Conservation (phyloP, 1,140 invertebrate species). For the Drosophila santomea region DNA sequence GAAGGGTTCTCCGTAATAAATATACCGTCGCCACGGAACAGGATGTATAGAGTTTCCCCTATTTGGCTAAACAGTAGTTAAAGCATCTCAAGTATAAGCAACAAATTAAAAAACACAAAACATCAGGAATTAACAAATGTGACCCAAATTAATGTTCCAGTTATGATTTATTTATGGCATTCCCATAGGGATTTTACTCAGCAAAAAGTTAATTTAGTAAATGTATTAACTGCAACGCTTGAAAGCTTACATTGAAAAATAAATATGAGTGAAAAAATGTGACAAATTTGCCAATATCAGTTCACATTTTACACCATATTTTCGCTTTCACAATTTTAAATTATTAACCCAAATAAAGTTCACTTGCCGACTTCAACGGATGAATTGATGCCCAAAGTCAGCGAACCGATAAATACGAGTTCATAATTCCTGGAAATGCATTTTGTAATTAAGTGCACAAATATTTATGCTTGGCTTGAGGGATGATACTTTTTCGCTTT, state of each 20-base stretch:
- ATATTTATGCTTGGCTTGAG: conserved; percentile 49
- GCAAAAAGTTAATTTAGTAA: neutral
- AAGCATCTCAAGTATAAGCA: neutral
- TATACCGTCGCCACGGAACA: conserved; percentile 1
- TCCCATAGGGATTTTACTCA: neutral
- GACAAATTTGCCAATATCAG: conserved; percentile 5
- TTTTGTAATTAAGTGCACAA: conserved; percentile 66
- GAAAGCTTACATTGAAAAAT: conserved; percentile 2
- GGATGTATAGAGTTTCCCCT: no score
- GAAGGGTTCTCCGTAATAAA: conserved; percentile 26
- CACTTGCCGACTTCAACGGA: conserved; percentile 40
- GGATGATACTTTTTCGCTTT: conserved; percentile 38
- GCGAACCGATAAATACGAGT: conserved; percentile 53
- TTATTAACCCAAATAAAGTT: conserved; percentile 21
- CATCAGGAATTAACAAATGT: neutral
- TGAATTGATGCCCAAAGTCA: conserved; percentile 28
- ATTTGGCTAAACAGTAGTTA: neutral
- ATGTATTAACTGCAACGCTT: neutral
- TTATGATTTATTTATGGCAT: neutral
- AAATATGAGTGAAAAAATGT: conserved; percentile 10
- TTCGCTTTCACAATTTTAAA: conserved; percentile 15
- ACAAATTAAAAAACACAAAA: neutral
- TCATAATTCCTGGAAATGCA: conserved; percentile 49
- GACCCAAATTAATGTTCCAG: neutral
- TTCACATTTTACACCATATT: neutral